Evolutionary conservation across 2,888 invertebrate genomes (phyloP).

Genomic region (Drosophila lutescens): DNA sequence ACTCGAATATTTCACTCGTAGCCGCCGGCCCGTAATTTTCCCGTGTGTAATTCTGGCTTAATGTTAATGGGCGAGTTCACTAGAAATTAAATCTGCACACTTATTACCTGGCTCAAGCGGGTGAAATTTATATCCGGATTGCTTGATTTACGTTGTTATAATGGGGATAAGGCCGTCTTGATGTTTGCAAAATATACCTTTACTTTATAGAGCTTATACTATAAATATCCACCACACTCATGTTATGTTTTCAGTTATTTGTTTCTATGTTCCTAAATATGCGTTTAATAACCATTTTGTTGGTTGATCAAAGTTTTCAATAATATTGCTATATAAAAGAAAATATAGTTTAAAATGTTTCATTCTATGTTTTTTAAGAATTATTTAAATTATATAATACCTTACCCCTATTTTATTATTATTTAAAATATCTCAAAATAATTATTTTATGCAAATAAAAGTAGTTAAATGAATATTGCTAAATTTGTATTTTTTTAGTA

Average conservation of each 20-base stretch:
- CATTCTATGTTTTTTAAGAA: no score
- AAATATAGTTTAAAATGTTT: no score
- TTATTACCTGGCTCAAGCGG: constrained; percentile 13
- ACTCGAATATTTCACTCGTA: constrained; percentile 25
- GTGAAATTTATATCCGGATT: constrained; percentile 3
- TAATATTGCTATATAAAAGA: no score
- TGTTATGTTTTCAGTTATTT: no score
- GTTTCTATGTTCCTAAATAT: no score
- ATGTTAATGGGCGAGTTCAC: constrained; percentile 28
- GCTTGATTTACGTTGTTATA: background rate
- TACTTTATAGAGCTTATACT: background rate
- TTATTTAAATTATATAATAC: no score
- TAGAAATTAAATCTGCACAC: constrained; percentile 29
- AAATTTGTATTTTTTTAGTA: no score
- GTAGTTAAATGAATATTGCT: background rate
- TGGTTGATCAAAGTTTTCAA: no score
- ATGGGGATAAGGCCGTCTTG: background rate
- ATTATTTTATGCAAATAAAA: background rate
- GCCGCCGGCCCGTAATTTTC: constrained; percentile 17
- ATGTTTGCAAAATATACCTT: background rate
- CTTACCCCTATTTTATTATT: no score
- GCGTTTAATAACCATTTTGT: no score
- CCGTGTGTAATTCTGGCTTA: constrained; percentile 36
- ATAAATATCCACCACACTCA: no score
- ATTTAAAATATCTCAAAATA: background rate